Evolutionary conservation across 2,797 vertebrate genomes (phyloP).

Genomic region (Cirrhinus mrigala): DNA sequence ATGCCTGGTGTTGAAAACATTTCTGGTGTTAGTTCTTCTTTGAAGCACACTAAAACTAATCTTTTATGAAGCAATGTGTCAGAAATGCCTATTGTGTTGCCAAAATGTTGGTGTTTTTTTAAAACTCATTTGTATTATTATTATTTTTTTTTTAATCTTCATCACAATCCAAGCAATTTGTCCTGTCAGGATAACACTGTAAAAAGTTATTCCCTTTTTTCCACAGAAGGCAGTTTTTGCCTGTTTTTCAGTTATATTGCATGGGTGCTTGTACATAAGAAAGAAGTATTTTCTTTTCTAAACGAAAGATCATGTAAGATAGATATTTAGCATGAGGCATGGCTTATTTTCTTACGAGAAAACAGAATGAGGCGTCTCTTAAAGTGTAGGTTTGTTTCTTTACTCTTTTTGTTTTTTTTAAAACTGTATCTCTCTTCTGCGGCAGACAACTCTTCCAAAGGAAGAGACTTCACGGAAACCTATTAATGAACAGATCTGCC

Average conservation of each 20-base stretch:
- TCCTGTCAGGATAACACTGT: conserved; percentile 85
- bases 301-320: conserved; percentile 99
- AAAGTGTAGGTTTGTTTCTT: conserved; percentile 89
- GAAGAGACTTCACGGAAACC: conserved; percentile 83
- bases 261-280: conserved; percentile 93
- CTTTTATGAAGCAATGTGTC: conserved; percentile 69
- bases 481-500: conserved; percentile 37
- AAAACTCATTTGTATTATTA: conserved; percentile 34
- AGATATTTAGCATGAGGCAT: conserved; percentile 99
- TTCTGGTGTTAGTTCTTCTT: conserved; percentile 22
- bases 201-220: conserved; percentile 77
- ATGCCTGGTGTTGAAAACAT: conserved; percentile 36
- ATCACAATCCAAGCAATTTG: conserved; percentile 86
- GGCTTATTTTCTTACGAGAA: conserved; percentile 99
- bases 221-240: conserved; percentile 84
- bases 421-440: conserved; percentile 78
- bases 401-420: conserved; percentile 62
- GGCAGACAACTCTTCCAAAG: conserved; percentile 96
- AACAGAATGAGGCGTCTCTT: conserved; percentile 93
- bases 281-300: conserved; percentile 87
- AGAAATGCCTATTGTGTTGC: conserved; percentile 78
- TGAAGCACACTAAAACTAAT: conserved; percentile 68
- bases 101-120: conserved; percentile 56
- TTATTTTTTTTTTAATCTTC: conserved; percentile 76
- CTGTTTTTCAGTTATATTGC: conserved; percentile 90